Conservation (phyloP, 2,888 invertebrate genomes). For the Lepidonotus clava region DNA sequence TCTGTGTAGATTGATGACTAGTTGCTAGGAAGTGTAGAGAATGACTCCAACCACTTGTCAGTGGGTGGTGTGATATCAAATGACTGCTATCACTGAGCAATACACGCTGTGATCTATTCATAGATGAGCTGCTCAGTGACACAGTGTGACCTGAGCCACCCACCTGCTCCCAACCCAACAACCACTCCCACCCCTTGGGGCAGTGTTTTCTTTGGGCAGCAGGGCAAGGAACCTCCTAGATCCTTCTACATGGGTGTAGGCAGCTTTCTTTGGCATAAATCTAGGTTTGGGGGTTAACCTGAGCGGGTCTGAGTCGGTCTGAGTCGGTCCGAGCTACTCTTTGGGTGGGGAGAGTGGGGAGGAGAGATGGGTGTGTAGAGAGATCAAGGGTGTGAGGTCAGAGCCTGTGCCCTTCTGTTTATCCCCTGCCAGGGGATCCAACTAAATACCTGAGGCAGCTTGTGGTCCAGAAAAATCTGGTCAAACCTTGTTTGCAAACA, state of each 20-base stretch:
- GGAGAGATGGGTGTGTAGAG: not conserved
- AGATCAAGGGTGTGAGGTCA: too few relatives aligned
- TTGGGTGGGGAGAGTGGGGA: not conserved
- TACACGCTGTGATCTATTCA: not conserved
- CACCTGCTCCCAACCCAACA: too few relatives aligned
- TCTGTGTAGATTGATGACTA: too few relatives aligned
- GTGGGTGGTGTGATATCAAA: too few relatives aligned
- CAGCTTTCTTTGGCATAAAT: not conserved
- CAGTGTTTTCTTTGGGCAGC: too few relatives aligned
- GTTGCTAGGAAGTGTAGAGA: too few relatives aligned
- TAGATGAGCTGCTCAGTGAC: constrained; percentile 1
- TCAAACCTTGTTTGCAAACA: not conserved
- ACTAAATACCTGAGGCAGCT: not conserved
- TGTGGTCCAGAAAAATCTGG: not conserved
- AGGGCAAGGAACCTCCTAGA: too few relatives aligned
- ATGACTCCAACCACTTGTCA: too few relatives aligned
- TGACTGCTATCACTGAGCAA: not conserved
- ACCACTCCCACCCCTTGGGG: too few relatives aligned
- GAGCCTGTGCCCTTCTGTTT: not conserved
- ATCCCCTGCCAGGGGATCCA: not conserved
- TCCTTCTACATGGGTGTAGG: not conserved
- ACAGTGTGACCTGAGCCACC: not conserved
- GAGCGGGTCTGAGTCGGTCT: not conserved
- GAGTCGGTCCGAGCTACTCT: not conserved
- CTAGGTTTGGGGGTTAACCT: not conserved